phyloP scores from a whole-genome alignment of 1,140 invertebrate species.

The Lordiphosa stackelbergi region DNA sequence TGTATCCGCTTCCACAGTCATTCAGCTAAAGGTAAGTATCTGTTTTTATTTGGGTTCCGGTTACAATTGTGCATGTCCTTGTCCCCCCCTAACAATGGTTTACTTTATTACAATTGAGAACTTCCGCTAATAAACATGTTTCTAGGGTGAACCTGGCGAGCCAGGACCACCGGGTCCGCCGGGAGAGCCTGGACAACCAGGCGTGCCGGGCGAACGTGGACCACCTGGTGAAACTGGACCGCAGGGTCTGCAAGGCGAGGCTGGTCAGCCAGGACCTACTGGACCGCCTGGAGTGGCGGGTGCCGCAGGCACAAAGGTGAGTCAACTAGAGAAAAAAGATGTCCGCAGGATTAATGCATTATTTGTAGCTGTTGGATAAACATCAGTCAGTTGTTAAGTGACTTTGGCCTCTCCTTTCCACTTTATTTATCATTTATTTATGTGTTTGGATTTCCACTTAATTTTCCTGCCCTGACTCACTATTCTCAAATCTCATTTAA shows the following conservation, averaged over 20 bases:
- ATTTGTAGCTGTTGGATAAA: constrained; percentile 73
- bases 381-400: constrained; percentile 64
- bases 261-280: constrained; percentile 83
- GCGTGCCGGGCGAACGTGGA: constrained; percentile 88
- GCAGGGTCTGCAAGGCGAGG: constrained; percentile 70
- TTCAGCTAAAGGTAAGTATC: constrained; percentile 91
- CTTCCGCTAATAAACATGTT: constrained; percentile 51
- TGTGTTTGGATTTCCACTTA: constrained; percentile 58
- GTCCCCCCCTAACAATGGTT: constrained; percentile 19
- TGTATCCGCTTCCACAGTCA: constrained; percentile 91
- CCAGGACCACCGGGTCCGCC: constrained; percentile 91
- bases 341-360: constrained; percentile 73
- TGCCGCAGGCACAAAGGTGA: constrained; percentile 86
- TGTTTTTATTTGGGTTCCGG: constrained; percentile 5
- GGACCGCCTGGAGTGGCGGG: constrained; percentile 85
- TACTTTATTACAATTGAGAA: constrained; percentile 18
- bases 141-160: constrained; percentile 92
- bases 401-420: constrained; percentile 47
- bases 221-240: constrained; percentile 79
- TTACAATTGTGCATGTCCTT: constrained; percentile 19
- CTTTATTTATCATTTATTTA: constrained; percentile 74
- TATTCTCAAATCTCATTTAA: constrained; percentile 41
- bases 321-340: constrained; percentile 52
- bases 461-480: constrained; percentile 60
- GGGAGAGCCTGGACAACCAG: constrained; percentile 87